These are phyloP conservation scores for Paramuricea clavata DNA, from an alignment of 92 coral and sea anemone genomes.

Conservation along the genomic window DNA sequence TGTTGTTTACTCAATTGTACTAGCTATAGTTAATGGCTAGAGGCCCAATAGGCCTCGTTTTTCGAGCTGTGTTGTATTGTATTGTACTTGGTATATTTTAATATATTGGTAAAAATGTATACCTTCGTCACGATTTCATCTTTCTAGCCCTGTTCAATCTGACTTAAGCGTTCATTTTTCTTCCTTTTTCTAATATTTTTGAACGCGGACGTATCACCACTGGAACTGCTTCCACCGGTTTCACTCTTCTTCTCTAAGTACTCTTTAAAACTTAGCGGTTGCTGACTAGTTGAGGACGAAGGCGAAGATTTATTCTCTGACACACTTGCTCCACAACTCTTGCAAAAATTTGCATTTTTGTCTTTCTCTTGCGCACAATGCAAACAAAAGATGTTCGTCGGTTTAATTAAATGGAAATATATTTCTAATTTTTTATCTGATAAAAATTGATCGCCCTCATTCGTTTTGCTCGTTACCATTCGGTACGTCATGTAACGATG, in stretches of 20 bases:
- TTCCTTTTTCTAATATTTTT: slow-evolving; percentile 7
- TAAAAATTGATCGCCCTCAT: neutral
- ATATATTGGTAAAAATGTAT: neutral
- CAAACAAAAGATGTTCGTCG: slow-evolving; percentile 2
- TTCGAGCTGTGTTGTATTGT: neutral
- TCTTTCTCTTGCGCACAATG: neutral
- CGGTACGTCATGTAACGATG: neutral
- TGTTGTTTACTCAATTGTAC: no score
- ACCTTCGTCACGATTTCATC: slow-evolving; percentile 20
- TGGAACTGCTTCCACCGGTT: neutral
- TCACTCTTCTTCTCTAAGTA: slow-evolving; percentile 1
- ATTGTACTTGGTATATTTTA: neutral
- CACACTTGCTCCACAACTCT: slow-evolving; percentile 10
- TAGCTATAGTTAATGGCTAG: no score
- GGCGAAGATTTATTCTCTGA: neutral
- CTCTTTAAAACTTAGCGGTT: slow-evolving; percentile 37
- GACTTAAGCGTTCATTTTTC: slow-evolving; percentile 22
- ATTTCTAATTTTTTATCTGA: neutral
- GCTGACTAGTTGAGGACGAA: neutral
- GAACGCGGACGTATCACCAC: neutral
- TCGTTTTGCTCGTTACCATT: neutral
- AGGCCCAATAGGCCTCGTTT: no score
- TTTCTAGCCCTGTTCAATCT: neutral
- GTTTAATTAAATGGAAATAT: neutral
- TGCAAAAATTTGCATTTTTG: slow-evolving; percentile 21